Conservation (phyloP, 2,113 vertebrate genomes). For the Alaudala cheleensis region DNA sequence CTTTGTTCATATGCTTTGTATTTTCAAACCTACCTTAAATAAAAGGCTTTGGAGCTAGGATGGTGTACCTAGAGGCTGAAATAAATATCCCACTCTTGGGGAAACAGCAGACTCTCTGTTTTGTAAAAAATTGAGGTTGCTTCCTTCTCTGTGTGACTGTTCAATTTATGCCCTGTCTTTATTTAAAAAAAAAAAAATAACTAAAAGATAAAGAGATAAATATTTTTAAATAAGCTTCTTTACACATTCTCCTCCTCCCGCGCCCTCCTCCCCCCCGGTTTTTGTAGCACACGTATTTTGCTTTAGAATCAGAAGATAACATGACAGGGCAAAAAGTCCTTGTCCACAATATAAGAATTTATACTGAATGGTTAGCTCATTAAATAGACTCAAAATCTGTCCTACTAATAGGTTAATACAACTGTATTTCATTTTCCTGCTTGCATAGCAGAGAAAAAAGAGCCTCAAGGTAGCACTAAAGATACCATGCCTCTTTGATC, state of each 20-base stretch:
- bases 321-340: neutral
- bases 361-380: neutral
- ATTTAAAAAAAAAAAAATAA: neutral
- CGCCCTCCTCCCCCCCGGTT: rapidly evolving
- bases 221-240: neutral
- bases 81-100: neutral
- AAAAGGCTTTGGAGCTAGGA: neutral
- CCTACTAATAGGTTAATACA: neutral
- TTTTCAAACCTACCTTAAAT: neutral
- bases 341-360: neutral
- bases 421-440: neutral
- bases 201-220: neutral
- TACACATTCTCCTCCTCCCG: neutral
- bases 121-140: neutral
- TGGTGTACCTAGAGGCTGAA: neutral
- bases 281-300: neutral
- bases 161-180: rapidly evolving
- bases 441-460: neutral
- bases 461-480: neutral
- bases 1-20: neutral
- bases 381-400: neutral
- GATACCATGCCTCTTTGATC: neutral
- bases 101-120: neutral
- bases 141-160: neutral
- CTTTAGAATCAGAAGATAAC: neutral